A percentile compares a stretch with the other conserved stretches of the same genome.
These are phyloP conservation scores for Addax nasomaculatus DNA, from an alignment of 2,113 vertebrate genomes.

Conservation along the genomic window DNA sequence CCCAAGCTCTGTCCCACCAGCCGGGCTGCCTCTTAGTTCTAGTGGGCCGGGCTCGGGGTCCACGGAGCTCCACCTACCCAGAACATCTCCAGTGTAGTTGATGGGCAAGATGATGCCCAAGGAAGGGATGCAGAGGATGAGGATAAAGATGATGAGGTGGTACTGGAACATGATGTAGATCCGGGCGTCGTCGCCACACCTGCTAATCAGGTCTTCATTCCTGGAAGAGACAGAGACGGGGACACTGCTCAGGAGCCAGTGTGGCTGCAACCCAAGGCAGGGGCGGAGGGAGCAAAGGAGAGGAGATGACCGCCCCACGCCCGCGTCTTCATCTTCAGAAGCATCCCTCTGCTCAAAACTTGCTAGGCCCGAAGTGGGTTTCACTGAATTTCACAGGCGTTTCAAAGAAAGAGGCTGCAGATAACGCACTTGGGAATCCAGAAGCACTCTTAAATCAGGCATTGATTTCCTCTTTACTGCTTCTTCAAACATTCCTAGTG, in stretches of 20 bases:
- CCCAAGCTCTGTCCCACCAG: background rate
- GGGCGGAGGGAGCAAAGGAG: background rate
- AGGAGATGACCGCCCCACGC: too few species aligned
- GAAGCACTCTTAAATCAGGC: background rate
- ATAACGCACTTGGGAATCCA: background rate
- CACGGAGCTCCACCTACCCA: slow-evolving; percentile 82
- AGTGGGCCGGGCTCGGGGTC: background rate
- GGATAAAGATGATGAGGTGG: slow-evolving; percentile 91
- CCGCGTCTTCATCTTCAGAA: background rate
- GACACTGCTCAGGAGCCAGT: background rate
- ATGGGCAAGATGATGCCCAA: slow-evolving; percentile 93
- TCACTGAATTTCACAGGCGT: background rate
- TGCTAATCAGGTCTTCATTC: slow-evolving; percentile 94
- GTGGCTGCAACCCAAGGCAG: accelerated
- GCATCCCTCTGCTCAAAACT: background rate
- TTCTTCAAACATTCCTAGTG: background rate
- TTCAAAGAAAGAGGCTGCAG: background rate
- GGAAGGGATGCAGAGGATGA: slow-evolving; percentile 91
- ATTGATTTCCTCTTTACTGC: background rate
- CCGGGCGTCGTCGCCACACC: slow-evolving; percentile 93
- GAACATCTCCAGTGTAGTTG: slow-evolving; percentile 93
- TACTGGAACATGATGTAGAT: slow-evolving; percentile 98
- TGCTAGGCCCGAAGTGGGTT: background rate
- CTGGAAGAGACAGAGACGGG: slow-evolving; percentile 75
- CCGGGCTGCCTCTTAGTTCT: background rate